Base-by-base conservation (phyloP, 2,888 invertebrate species). In the Ypsolopha scabrella region DNA sequence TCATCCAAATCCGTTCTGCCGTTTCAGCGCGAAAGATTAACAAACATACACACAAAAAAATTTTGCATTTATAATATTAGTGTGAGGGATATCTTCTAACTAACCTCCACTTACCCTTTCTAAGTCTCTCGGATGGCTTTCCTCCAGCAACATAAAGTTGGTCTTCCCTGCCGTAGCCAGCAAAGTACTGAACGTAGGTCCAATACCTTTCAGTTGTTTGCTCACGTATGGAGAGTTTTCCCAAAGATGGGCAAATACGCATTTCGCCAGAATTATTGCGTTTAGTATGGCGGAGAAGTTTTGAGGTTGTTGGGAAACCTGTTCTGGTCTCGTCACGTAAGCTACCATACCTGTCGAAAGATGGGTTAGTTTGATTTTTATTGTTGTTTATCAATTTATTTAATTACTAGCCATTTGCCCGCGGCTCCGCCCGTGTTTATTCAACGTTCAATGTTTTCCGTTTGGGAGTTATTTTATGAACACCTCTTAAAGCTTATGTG, bases 151-250 rank as follows among this genome's bases (percentile, higher is more conserved):
- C 67, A 89, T 78, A 63, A 94, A 91, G 50, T 89, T 89, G 0
- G 87, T 88, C 69, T 93, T 90, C 9, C 92, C 92, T 52, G 92
- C 90, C 47, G 88, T 86, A 0, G 88, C 91, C 6, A 94, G 72
- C 36, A 90, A 72, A 1, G 83, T 80, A 13, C 93, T 90, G 57
- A 91, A 87, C 0, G 89, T 88, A 7, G 88, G 88, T 1, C 93
- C 93, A 55, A 94, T 93, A 46, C 92, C 91, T 52, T 88, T 89
- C 48, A 95, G 72, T 67, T 94, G 94, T 61, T 90, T 89, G 54
- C 90, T 85, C 24, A 94, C 88, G 67, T 87, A 91, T 1, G 67
- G 67, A 0, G 93, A 93, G 68, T 93, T 90, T 64, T 94, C 93
- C 94, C 95, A 95, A 44, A 94, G 73, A 59, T 88, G 88, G 0